Evolutionary conservation across 1,140 invertebrate genomes (phyloP), one percentile per base, ranked within the genome.

Genomic region (Procambarus virginalis): DNA sequence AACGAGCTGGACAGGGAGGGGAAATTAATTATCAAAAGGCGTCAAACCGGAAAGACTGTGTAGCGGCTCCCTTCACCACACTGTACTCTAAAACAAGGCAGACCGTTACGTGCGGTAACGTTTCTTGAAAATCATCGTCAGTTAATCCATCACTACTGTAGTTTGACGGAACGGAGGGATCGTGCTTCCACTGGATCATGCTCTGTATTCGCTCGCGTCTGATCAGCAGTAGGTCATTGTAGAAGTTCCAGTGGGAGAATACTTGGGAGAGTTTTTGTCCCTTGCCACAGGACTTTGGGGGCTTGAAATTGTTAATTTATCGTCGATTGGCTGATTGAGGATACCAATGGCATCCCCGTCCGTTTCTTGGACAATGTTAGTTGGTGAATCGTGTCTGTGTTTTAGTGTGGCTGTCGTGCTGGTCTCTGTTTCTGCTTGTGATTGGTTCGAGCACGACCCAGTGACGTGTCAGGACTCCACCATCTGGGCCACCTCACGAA

Each of bases 401-500:
- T 34, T 73, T 3, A n/a, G 6, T 9, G 68, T 73, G 10, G 34
- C n/a, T 73, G 22, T 22, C 68, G 68, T 34, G 68, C n/a, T 10
- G 4, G 20, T 4, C 17, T 73, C 68, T 73, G 4, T 22, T 10
- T 5, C 10, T 1, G 20, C 68, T 20, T 22, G n/a, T 73, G 68
- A 34, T 22, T 73, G 68, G 68, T 10, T 22, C 5, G 68, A 73
- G 10, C 68, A 73, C 2, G 73, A 60, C 6, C 84, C 84, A 45
- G 51, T 60, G 45, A 77, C 73, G 84, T 78, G 84, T 86, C 84
- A 86, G 14, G 84, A 86, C 84, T 86, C 84, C 73, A 86, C 73
- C 75, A 86, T 86, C 5, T 86, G 84, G 2, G 84, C 84, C 45
- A 86, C 84, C 51, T 86, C 84, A 34, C 84, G 75, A 75, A 86